A percentile compares a stretch with the other conserved stretches of the same genome.
Evolutionary conservation across 1,140 invertebrate genomes (phyloP).

Genomic region (roundworm (Caenorhabditis elegans)): DNA sequence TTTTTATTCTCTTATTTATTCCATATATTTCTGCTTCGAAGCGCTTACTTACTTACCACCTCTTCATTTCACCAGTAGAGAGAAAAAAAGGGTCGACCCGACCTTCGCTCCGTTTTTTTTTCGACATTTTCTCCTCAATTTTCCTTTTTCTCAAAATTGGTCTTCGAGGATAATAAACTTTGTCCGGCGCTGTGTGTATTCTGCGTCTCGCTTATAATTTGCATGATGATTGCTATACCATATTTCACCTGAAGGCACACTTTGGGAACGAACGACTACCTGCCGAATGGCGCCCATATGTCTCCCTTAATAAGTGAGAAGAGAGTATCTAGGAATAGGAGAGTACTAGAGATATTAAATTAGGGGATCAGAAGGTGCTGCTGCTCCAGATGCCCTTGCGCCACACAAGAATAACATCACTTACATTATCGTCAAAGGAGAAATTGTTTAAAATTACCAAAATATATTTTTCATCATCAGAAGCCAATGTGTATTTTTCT

Average conservation of each 20-base stretch:
- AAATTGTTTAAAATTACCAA: too few species aligned
- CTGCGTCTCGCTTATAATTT: conserved; percentile 9
- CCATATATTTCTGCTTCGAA: neutral
- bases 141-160: neutral
- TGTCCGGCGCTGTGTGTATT: neutral
- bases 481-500: too few species aligned
- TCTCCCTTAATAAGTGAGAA: neutral
- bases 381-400: conserved; percentile 22
- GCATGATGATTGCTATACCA: conserved; percentile 14
- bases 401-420: too few species aligned
- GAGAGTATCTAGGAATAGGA: neutral
- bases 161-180: neutral
- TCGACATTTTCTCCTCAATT: neutral
- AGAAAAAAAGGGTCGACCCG: neutral
- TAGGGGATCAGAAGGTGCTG: neutral
- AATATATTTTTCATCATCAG: too few species aligned
- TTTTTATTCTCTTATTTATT: neutral
- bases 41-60: neutral
- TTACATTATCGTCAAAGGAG: too few species aligned
- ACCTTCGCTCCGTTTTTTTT: neutral
- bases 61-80: neutral
- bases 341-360: conserved; percentile 2
- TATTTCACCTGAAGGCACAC: neutral
- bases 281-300: conserved; percentile 24
- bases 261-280: conserved; percentile 23